phyloP scores from a whole-genome alignment of 2,888 invertebrate species.

The Drosophila cognata region DNA sequence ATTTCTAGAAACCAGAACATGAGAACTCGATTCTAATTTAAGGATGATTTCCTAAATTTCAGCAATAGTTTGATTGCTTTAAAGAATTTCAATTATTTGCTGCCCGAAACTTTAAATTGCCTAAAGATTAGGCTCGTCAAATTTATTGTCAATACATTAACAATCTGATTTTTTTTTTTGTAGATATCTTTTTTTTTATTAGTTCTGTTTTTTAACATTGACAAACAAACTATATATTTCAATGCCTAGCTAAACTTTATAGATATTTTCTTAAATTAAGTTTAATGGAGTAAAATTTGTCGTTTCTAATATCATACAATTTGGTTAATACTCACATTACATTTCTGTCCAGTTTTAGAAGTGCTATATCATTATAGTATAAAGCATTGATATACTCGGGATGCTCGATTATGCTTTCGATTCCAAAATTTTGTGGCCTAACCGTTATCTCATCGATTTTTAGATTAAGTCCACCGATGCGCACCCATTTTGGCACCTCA shows the following conservation, averaged over 20 bases:
- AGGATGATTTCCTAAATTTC: too few species aligned
- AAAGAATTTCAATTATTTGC: too few species aligned
- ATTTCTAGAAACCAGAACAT: neutral
- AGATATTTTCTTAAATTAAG: neutral
- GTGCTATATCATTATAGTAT: constrained; percentile 82
- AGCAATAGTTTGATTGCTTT: too few species aligned
- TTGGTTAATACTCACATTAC: constrained; percentile 68
- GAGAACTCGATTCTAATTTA: too few species aligned
- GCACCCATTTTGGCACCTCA: constrained; percentile 72
- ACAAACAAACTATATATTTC: neutral
- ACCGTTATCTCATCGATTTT: constrained; percentile 65
- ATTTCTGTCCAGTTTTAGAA: constrained; percentile 64
- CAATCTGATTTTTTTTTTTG: neutral
- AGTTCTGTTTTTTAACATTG: neutral
- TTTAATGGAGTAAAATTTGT: neutral
- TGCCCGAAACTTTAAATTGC: neutral
- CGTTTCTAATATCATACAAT: neutral
- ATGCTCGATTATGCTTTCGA: constrained; percentile 65
- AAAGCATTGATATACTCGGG: constrained; percentile 68
- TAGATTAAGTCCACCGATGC: constrained; percentile 82
- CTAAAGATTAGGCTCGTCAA: neutral
- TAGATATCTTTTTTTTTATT: neutral
- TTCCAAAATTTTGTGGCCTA: constrained; percentile 71
- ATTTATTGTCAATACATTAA: neutral
- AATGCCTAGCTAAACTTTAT: neutral